These are phyloP conservation scores for Osmerus eperlanus DNA, from an alignment of 2,113 vertebrate species.

Conservation along the genomic window DNA sequence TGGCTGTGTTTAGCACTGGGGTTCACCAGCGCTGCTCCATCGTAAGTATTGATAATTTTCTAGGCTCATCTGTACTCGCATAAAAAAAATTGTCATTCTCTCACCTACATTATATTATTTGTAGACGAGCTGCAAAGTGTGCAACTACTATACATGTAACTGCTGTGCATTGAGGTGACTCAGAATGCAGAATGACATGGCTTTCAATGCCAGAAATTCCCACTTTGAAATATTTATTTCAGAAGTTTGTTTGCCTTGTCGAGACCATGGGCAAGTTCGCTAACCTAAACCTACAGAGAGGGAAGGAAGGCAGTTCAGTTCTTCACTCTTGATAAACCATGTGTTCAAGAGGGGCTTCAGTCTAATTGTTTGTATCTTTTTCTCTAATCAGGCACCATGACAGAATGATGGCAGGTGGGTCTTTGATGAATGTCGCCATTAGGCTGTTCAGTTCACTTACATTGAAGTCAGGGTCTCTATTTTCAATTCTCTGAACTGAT, in stretches of 20 bases:
- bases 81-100: not conserved
- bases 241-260: slow-evolving; percentile 26
- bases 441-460: no score
- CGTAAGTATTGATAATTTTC: slow-evolving; percentile 53
- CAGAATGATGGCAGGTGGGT: slow-evolving; percentile 38
- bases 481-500: not conserved
- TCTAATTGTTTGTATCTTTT: not conserved
- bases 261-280: slow-evolving; percentile 48
- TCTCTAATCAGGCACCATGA: slow-evolving; percentile 37
- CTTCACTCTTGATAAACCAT: slow-evolving; percentile 7
- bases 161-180: no score
- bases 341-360: no score
- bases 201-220: no score
- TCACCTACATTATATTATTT: not conserved
- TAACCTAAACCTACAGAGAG: slow-evolving; percentile 31
- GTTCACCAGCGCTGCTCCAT: slow-evolving; percentile 36
- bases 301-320: slow-evolving; percentile 11
- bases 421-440: not conserved
- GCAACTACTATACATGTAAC: no score
- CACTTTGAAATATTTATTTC: slow-evolving; percentile 5
- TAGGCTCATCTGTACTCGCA: not conserved
- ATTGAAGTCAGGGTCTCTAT: no score
- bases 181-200: no score
- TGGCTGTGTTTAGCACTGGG: slow-evolving; percentile 44
- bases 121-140: no score